A percentile compares a stretch with the other conserved stretches of the same genome.
Conservation (phyloP, 2,113 vertebrate species). For the Manacus vitellinus region DNA sequence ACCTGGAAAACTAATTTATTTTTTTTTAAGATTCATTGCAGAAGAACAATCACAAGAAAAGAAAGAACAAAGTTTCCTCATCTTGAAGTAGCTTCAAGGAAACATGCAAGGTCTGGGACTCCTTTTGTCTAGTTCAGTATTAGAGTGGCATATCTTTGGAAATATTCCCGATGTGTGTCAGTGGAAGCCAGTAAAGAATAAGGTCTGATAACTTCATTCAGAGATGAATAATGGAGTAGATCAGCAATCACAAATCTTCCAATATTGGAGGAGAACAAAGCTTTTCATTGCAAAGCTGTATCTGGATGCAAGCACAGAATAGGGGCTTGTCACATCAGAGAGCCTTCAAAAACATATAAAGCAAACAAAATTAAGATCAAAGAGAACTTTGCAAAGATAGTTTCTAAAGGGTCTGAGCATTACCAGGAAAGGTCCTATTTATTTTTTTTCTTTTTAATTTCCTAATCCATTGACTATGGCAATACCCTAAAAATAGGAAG, state of each 20-base stretch:
- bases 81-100: conserved; percentile 11
- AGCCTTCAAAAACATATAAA: background rate
- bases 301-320: background rate
- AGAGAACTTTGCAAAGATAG: background rate
- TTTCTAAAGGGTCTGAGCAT: background rate
- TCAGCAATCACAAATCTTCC: background rate
- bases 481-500: background rate
- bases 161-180: background rate
- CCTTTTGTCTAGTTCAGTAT: background rate
- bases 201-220: conserved; percentile 8
- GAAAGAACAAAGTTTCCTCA: background rate
- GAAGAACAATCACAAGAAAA: background rate
- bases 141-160: background rate
- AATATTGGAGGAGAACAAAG: background rate
- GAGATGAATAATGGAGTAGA: background rate
- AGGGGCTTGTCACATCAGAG: background rate
- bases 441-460: background rate
- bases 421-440: background rate
- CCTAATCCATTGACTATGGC: background rate
- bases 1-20: background rate
- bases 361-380: conserved; percentile 15
- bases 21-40: background rate
- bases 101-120: background rate
- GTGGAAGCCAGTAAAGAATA: background rate
- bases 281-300: background rate